phyloP scores from a whole-genome alignment of 1,140 invertebrate species.

The Nebria ingens region DNA sequence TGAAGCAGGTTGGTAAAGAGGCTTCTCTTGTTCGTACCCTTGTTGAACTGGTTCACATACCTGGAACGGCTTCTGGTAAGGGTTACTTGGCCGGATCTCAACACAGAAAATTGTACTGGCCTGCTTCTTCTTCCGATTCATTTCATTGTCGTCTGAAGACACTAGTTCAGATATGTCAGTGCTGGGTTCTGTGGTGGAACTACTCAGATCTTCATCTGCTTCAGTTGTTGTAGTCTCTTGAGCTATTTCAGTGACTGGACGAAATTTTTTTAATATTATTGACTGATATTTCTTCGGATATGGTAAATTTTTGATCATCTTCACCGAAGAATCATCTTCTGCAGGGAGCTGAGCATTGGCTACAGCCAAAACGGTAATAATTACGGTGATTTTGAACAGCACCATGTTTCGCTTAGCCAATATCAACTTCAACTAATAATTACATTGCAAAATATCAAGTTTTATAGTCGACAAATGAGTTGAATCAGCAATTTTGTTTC shows the following conservation, averaged over 20 bases:
- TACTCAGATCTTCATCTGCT: not conserved
- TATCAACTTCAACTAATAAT: no score
- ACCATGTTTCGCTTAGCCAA: no score
- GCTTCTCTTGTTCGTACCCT: not conserved
- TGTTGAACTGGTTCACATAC: slow-evolving; percentile 25
- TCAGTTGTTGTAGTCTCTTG: not conserved
- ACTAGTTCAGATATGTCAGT: not conserved
- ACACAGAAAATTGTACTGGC: slow-evolving; percentile 32
- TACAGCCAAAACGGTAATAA: not conserved
- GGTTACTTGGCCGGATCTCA: slow-evolving; percentile 29
- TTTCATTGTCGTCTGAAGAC: not conserved
- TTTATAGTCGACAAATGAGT: no score
- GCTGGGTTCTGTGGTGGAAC: not conserved
- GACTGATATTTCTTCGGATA: not conserved
- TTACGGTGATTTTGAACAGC: not conserved
- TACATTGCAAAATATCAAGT: no score
- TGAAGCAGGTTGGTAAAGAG: slow-evolving; percentile 1
- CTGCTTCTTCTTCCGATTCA: slow-evolving; percentile 28
- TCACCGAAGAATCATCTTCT: not conserved
- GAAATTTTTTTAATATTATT: not conserved
- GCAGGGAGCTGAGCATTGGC: not conserved
- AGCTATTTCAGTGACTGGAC: not conserved
- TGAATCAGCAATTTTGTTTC: no score
- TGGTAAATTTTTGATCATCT: not conserved
- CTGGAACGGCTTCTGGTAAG: slow-evolving; percentile 29